Conservation (phyloP, 2,888 invertebrate species). For the Scelioninae gen. 1 region DNA sequence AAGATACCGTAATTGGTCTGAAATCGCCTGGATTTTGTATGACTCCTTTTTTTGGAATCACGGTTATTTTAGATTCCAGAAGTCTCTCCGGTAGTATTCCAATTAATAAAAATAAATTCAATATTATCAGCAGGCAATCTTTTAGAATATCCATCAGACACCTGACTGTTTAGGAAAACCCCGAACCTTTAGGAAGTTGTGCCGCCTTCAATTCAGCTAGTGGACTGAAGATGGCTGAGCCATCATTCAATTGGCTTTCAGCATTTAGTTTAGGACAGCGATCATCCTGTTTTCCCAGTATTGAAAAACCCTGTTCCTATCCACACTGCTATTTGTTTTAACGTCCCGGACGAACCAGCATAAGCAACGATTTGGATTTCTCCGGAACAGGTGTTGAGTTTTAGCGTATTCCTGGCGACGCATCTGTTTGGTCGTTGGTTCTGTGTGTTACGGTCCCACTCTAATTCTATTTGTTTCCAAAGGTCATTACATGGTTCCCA, state of each 20-base stretch:
- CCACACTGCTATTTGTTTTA: neutral
- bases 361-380: conserved; percentile 31
- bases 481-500: too few species aligned
- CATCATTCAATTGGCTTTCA: neutral
- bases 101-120: conserved; percentile 40
- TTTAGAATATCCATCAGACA: conserved; percentile 60
- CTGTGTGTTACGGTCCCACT: too few species aligned
- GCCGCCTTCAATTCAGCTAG: neutral
- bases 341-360: conserved; percentile 12
- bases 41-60: conserved; percentile 46
- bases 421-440: neutral
- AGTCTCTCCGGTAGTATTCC: conserved; percentile 73
- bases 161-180: conserved; percentile 67
- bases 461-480: too few species aligned
- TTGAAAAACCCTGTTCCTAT: neutral
- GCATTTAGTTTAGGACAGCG: neutral
- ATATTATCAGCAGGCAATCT: neutral
- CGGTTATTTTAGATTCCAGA: conserved; percentile 57
- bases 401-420: conserved; percentile 22
- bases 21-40: conserved; percentile 16
- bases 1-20: conserved; percentile 44
- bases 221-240: neutral
- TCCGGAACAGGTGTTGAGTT: conserved; percentile 21
- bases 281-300: conserved; percentile 19
- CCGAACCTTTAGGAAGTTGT: conserved; percentile 20